Base-by-base conservation (phyloP, 2,113 vertebrate genomes). In the Mugil cephalus region DNA sequence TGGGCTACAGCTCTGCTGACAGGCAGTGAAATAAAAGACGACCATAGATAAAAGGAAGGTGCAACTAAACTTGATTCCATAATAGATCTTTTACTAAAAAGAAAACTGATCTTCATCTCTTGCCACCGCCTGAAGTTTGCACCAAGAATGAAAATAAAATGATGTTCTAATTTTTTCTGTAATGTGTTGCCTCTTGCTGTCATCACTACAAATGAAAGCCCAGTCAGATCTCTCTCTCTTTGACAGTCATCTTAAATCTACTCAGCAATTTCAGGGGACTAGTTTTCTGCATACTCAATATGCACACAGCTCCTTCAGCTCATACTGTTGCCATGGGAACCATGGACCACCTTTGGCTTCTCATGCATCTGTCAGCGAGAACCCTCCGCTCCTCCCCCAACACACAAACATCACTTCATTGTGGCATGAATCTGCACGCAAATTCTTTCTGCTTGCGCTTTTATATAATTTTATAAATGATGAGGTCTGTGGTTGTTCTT, bases 251-350 rank as follows among this genome's bases (percentile, higher is more conserved):
- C 88, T 93, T 87, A 82, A 88, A 87, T 77, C 84, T 88, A 85
- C 89, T 88, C 83, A 83, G 71, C 73, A 70, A 85, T 94, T 94
- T 93, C 94, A 75, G 82, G 93, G 93, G 94, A 94, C 89, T 81
- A 70, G 87, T 93, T 86, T 92, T 90, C 63, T 74, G 85, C 93
- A 91, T 54, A 83, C 91, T 94, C 92, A 93, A 90, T 93, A 91
- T 90, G 93, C 88, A 92, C 91, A 84, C 83, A 83, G 81, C 89
- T 92, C 90, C 87, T 92, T 89, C 89, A 92, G 83, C 90, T 83
- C 91, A 84, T 84, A 87, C 71, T 0, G 92, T 96, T 91, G 35
- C 93, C 93, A 95, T 95, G 90, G 94, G 88, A 94, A 95, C 95
- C 72, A 15, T 8, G 64, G 85, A 88, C 89, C 88, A 89, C 87